Evolutionary conservation across 2,888 invertebrate species (phyloP).

Genomic region (Choristoneura rosaceana): DNA sequence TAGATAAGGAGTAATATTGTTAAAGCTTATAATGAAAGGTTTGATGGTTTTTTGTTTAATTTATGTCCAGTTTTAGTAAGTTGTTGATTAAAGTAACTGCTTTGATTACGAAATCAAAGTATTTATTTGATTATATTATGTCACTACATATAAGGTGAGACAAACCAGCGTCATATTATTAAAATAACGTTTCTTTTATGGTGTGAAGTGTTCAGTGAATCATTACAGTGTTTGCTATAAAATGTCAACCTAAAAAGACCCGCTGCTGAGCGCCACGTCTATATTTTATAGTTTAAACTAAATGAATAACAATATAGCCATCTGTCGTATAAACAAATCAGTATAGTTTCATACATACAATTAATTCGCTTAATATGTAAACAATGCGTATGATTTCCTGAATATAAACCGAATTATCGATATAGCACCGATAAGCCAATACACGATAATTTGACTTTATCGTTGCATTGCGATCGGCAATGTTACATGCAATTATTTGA

Average conservation of each 20-base stretch:
- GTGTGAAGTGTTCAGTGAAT: background rate
- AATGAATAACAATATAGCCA: no score
- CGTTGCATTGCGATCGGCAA: constrained; percentile 49
- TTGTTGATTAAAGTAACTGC: constrained; percentile 24
- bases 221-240: background rate
- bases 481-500: constrained; percentile 26
- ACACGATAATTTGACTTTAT: constrained; percentile 67
- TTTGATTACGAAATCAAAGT: constrained; percentile 20
- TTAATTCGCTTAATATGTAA: constrained; percentile 9
- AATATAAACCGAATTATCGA: constrained; percentile 56
- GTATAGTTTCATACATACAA: background rate
- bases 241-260: background rate
- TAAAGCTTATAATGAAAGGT: constrained; percentile 50
- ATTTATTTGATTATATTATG: constrained; percentile 17
- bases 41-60: constrained; percentile 50
- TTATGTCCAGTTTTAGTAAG: constrained; percentile 41
- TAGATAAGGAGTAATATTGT: constrained; percentile 56
- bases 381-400: constrained; percentile 46
- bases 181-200: background rate
- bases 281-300: no score
- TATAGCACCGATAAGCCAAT: constrained; percentile 62
- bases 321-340: background rate
- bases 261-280: background rate
- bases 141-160: constrained; percentile 15
- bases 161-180: background rate